Base-by-base conservation (phyloP, 2,113 vertebrate species). In the Ailurus styani region DNA sequence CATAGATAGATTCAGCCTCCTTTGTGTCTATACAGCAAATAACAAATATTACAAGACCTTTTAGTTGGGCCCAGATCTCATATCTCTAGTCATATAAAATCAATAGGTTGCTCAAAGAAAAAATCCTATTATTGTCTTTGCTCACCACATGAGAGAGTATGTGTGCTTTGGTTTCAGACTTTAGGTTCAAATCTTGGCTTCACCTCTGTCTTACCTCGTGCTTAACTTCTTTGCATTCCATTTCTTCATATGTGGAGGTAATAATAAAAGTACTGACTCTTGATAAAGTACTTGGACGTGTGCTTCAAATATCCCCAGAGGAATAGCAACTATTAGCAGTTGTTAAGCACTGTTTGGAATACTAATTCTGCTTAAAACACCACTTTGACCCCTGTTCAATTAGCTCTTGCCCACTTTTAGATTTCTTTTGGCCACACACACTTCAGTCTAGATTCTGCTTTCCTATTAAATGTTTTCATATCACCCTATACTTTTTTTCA, bases 191-290 rank as follows among this genome's bases (percentile, higher is more conserved):
- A 50, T 7, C 27, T 12, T 54, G 10, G 21, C 13, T 6, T 81
- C 42, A 55, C 0, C 5, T 68, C 50, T 75, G 18, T 29, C 31
- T 77, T 42, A 37, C 29, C 57, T 89, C 25, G 0, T 68, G 57
- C 9, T 68, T 60, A 37, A 84, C 27, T 73, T 66, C 77, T 91
- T 82, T 89, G 50, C 11, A 87, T 62, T n/a, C 10, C 15, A 57
- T 72, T 96, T 93, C 37, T 86, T 91, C n/a, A n/a, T 13, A 29
- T 54, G 3, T 82, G 27, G 37, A 90, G 73, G 27, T 75, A 57
- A 73, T 85, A 60, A 88, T 0, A 77, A 25, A 92, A 37, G 57
- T 60, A 25, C 10, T 64, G 23, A 12, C 23, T 92, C 47, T 47
- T 83, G 34, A 6, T 29, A 66, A 66, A 70, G 50, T 25, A 42